Conservation (phyloP, 2,797 vertebrate genomes). For the Acrossocheilus wenchowensis region DNA sequence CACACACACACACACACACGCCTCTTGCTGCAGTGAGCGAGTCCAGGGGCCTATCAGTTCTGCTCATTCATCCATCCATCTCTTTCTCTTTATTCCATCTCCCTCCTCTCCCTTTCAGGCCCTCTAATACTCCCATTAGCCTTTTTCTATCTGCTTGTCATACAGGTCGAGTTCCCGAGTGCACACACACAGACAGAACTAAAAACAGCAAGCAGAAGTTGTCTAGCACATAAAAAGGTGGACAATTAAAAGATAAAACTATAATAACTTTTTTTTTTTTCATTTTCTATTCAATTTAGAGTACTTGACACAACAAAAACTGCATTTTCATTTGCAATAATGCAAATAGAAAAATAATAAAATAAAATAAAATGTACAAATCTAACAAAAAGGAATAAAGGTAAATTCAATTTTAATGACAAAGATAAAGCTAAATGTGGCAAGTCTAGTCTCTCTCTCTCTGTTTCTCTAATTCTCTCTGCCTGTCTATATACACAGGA, state of each 20-base stretch:
- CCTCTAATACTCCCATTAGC: background rate
- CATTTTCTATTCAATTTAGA: background rate
- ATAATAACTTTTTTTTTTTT: background rate
- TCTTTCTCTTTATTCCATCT: slow-evolving; percentile 21
- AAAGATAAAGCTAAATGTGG: too few species aligned
- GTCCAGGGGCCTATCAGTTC: background rate
- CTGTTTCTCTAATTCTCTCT: background rate
- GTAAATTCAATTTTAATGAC: too few species aligned
- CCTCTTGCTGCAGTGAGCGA: background rate
- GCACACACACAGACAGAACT: background rate
- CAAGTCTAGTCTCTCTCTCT: background rate
- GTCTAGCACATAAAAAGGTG: background rate
- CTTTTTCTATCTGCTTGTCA: slow-evolving; percentile 5
- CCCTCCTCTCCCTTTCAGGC: background rate
- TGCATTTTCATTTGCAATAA: background rate
- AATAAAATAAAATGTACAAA: background rate
- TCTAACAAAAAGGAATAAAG: background rate
- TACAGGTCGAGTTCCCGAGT: background rate
- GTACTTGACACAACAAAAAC: background rate
- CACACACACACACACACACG: background rate
- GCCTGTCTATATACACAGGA: background rate
- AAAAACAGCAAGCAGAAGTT: background rate
- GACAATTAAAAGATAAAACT: background rate
- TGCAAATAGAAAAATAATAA: background rate
- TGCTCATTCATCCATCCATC: slow-evolving; percentile 19